Base-by-base conservation (phyloP, 2,888 invertebrate genomes). In the Cistogaster globosa region DNA sequence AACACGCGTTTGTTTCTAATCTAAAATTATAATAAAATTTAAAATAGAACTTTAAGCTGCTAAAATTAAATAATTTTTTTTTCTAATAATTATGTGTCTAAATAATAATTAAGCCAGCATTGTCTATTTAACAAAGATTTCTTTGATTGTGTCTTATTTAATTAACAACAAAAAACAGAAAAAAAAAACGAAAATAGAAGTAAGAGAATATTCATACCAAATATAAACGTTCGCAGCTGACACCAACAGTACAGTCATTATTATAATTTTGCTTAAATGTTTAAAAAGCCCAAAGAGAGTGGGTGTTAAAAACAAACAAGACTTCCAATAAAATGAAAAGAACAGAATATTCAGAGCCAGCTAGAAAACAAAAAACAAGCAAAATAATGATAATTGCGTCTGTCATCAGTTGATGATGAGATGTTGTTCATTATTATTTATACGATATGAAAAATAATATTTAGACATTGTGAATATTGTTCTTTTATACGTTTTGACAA, bases 401-500 rank as follows among this genome's bases (percentile, higher is more conserved):
- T 74, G 80, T 75, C 74, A 68, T 62, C 74, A 68, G 45, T 68
- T 51, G 74, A 68, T 68, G 74, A 67, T 72, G 65, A 81, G 69
- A 78, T 78, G 65, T 68, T 18, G 67, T 48, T 68, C 67, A 20
- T 74, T 55, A 60, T 80, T 72, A 67, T 67, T 48, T 65, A 18
- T 58, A 58, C 51, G 26, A 63, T 14, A 11, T 2, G 16, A 6
- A 53, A 60, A 26, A 26, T 36, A 72, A 45, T 42, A 62, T 78
- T 53, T 62, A 32, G 57, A 65, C 22, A 48, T 48, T 65, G 51
- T 72, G 53, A 69, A 36, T 38, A 26, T 51, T 62, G 2, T 38
- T 12, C 36, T 48, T 58, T 38, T 45, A 2, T 60, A 57, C 58
- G 68, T 86, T 86, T 84, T 82, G 84, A 86, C 81, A 85, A 82